Conservation (phyloP, 2,888 invertebrate species). For the Malthinus seriepunctatus region DNA sequence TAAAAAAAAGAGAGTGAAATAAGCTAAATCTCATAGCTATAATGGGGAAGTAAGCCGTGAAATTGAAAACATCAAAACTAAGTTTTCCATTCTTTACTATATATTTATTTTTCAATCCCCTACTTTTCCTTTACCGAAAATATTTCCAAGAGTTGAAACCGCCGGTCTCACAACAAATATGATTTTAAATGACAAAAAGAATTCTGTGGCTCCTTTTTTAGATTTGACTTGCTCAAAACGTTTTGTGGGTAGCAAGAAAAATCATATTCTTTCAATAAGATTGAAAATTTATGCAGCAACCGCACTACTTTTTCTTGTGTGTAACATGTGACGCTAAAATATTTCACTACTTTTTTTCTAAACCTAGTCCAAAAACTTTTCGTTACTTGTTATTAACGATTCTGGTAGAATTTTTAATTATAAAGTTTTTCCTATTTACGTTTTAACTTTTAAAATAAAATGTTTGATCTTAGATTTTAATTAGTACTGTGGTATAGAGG, state of each 20-base stretch:
- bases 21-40: slow-evolving; percentile 23
- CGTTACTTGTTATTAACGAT: too few species aligned
- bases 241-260: slow-evolving; percentile 11
- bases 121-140: slow-evolving; percentile 16
- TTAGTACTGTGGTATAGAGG: too few species aligned
- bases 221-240: not conserved
- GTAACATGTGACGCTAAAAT: slow-evolving; percentile 23
- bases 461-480: too few species aligned
- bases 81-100: slow-evolving; percentile 34
- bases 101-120: slow-evolving; percentile 28
- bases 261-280: slow-evolving; percentile 19
- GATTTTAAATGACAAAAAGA: slow-evolving; percentile 14
- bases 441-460: too few species aligned
- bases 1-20: slow-evolving; percentile 8
- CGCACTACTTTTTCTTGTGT: slow-evolving; percentile 16
- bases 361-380: too few species aligned
- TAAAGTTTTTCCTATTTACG: too few species aligned
- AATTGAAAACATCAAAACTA: slow-evolving; percentile 40
- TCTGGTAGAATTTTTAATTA: too few species aligned
- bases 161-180: slow-evolving; percentile 11
- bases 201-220: not conserved
- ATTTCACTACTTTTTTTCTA: slow-evolving; percentile 14
- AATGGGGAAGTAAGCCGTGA: slow-evolving; percentile 38
- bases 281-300: slow-evolving; percentile 22
- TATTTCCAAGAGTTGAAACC: slow-evolving; percentile 5